A percentile compares a stretch with the other conserved stretches of the same genome.
Evolutionary conservation across 2,797 vertebrate species (phyloP).

Genomic region (Trachops cirrhosus): DNA sequence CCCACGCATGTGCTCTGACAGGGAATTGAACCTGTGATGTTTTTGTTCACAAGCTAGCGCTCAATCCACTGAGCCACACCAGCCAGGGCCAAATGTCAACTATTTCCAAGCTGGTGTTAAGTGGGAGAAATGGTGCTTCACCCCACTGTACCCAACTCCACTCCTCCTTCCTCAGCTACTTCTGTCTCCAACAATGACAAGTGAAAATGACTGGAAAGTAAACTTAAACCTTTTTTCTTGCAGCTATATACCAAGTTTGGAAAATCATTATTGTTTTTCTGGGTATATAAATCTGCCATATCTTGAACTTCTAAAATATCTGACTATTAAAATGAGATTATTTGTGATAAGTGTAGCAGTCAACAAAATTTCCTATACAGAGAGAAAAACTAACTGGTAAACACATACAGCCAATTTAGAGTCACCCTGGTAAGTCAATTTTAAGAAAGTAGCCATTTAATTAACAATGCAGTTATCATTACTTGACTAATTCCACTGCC

Average conservation of each 20-base stretch:
- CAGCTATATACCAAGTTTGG: constrained; percentile 24
- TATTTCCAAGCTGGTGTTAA: constrained; percentile 72
- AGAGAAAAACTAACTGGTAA: constrained; percentile 19
- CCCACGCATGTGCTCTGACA: too few species aligned
- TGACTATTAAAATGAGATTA: constrained; percentile 56
- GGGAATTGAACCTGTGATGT: too few species aligned
- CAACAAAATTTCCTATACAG: constrained; percentile 19
- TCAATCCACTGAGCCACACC: too few species aligned
- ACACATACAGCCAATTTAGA: constrained; percentile 42
- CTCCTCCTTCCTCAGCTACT: constrained; percentile 32
- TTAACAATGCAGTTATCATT: constrained; percentile 53
- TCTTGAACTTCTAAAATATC: constrained; percentile 63
- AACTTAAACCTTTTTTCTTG: constrained; percentile 1
- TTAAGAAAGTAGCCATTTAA: constrained; percentile 55
- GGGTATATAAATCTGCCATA: neutral
- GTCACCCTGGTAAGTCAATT: constrained; percentile 16
- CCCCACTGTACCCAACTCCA: neutral
- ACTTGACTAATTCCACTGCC: constrained; percentile 38
- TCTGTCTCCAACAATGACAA: constrained; percentile 9
- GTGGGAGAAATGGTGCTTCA: neutral
- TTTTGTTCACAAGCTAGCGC: too few species aligned
- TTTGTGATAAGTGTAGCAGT: neutral
- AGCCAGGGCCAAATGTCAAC: constrained; percentile 57
- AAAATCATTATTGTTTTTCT: constrained; percentile 44
- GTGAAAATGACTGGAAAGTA: constrained; percentile 69